These are phyloP conservation scores for Tenrec ecaudatus DNA, from an alignment of 2,113 vertebrate species.

Conservation along the genomic window DNA sequence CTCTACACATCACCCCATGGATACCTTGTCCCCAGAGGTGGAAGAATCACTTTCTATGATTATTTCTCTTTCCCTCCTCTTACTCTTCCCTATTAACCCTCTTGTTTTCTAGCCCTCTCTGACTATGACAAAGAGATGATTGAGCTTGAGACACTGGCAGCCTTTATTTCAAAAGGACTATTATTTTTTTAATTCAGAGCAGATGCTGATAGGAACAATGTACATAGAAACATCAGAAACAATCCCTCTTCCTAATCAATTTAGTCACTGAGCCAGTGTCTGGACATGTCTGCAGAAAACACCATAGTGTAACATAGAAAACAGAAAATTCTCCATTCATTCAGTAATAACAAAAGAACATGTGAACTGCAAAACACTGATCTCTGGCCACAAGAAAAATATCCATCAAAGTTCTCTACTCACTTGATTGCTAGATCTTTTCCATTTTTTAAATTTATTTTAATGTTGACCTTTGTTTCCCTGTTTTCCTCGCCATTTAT, in stretches of 20 bases:
- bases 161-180: not conserved
- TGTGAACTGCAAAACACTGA: constrained; percentile 39
- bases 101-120: not conserved
- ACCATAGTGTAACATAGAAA: not conserved
- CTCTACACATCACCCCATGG: not conserved
- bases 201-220: not conserved
- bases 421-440: not conserved
- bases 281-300: not conserved
- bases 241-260: not conserved
- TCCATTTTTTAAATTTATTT: not conserved
- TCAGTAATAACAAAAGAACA: constrained; percentile 33
- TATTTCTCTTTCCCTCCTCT: not conserved
- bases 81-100: not conserved
- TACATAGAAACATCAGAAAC: not conserved
- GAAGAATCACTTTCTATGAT: not conserved
- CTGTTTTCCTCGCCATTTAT: not conserved
- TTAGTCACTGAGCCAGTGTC: not conserved
- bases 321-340: not conserved
- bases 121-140: not conserved
- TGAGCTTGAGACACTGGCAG: not conserved
- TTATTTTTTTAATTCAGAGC: not conserved
- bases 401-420: not conserved
- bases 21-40: not conserved
- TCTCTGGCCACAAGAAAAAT: constrained; percentile 29
- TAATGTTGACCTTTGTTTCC: not conserved